Evolutionary conservation across 2,113 vertebrate species (phyloP).

Genomic region (Calyptomena viridis): DNA sequence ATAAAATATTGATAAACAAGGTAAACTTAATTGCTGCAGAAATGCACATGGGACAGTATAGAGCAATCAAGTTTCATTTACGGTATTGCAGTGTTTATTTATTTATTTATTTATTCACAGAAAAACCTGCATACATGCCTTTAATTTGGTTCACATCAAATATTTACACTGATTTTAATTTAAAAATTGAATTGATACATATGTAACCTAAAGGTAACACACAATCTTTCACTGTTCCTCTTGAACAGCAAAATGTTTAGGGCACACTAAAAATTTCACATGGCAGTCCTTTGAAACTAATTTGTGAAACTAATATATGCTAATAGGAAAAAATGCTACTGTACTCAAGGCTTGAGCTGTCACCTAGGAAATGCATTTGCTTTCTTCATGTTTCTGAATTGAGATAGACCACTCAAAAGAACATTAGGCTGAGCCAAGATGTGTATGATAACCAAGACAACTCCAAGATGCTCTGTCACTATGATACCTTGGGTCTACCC

Average conservation of each 20-base stretch:
- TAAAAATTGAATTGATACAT: neutral
- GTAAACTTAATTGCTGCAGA: neutral
- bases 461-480: neutral
- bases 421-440: accelerated
- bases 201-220: neutral
- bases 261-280: neutral
- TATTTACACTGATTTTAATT: neutral
- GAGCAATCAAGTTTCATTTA: neutral
- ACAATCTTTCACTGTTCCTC: neutral
- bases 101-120: neutral
- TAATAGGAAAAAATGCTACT: neutral
- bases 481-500: neutral
- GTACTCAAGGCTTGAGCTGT: neutral
- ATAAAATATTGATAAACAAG: neutral
- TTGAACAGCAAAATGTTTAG: neutral
- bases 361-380: neutral
- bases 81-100: neutral
- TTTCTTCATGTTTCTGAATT: neutral
- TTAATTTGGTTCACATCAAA: neutral
- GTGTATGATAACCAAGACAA: neutral
- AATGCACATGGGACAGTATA: neutral
- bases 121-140: neutral
- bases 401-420: neutral
- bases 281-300: neutral
- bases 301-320: neutral